Conservation (phyloP, 2,113 vertebrate genomes). For the Apteryx mantelli region DNA sequence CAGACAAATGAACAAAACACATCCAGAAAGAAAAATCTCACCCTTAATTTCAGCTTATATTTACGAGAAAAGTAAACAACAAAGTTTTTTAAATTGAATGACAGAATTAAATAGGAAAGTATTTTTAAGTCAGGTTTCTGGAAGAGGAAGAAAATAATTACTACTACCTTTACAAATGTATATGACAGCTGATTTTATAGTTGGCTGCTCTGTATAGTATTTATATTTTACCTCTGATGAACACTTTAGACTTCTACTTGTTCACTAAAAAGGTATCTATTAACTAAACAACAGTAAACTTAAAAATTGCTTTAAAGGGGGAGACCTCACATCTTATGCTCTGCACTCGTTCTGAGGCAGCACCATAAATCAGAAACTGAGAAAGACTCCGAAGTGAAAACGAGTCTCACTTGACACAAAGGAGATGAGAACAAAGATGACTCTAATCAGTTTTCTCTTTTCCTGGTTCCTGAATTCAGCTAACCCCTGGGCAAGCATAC, state of each 20-base stretch:
- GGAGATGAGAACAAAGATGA: not conserved
- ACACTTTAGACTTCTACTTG: not conserved
- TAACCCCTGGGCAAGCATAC: not conserved
- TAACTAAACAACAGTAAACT: not conserved
- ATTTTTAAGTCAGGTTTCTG: not conserved
- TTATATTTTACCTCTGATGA: not conserved
- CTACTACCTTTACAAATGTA: not conserved
- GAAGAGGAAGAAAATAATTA: not conserved
- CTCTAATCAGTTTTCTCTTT: not conserved
- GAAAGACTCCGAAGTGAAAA: not conserved
- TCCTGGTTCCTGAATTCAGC: not conserved
- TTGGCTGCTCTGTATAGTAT: not conserved
- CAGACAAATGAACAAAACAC: not conserved
- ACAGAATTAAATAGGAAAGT: not conserved
- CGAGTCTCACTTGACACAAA: not conserved
- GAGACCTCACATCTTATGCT: not conserved
- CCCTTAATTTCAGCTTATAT: not conserved
- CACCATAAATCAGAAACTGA: not conserved
- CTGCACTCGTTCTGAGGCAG: not conserved
- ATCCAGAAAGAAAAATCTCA: not conserved
- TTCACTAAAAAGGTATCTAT: not conserved
- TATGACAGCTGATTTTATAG: not conserved
- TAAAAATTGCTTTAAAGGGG: not conserved
- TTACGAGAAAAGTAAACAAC: not conserved
- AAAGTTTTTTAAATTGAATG: not conserved